These are phyloP conservation scores for Pseudomyrmex sp. DNA, from an alignment of 1,140 invertebrate genomes.

Conservation along the genomic window DNA sequence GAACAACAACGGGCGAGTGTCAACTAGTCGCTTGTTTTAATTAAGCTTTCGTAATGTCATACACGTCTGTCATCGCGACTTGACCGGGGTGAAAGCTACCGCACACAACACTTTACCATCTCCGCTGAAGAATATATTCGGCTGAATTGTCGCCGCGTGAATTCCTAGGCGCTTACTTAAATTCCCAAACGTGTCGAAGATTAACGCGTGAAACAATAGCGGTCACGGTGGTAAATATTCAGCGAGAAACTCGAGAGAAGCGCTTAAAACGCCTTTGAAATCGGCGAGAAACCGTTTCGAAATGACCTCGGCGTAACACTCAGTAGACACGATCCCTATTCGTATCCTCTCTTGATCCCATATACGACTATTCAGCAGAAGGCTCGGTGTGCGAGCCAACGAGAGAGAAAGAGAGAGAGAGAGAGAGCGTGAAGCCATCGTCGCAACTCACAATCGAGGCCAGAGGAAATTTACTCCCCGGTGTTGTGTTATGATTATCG, in stretches of 20 bases:
- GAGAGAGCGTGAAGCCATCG: not conserved
- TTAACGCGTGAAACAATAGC: not conserved
- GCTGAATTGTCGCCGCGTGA: no score
- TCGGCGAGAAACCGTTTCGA: not conserved
- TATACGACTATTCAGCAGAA: not conserved
- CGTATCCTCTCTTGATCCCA: not conserved
- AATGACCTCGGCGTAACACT: not conserved
- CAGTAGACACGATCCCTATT: not conserved
- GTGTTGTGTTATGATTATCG: slow-evolving; percentile 47
- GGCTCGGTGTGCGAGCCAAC: not conserved
- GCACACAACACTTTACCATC: not conserved
- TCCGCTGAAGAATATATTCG: not conserved
- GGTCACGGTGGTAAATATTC: not conserved
- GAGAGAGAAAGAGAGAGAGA: no score
- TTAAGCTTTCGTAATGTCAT: slow-evolving; percentile 25
- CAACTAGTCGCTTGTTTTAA: slow-evolving; percentile 34
- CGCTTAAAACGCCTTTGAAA: not conserved
- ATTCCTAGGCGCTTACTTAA: no score
- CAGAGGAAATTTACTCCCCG: slow-evolving; percentile 55
- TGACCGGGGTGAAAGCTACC: not conserved
- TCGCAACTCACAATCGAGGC: slow-evolving; percentile 32
- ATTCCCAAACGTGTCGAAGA: no score
- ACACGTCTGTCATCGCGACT: slow-evolving; percentile 9
- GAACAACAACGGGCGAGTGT: slow-evolving; percentile 22
- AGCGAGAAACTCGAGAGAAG: not conserved